These are phyloP conservation scores for Ctenopoma kingsleyae DNA, from an alignment of 2,797 vertebrate species.

Conservation along the genomic window DNA sequence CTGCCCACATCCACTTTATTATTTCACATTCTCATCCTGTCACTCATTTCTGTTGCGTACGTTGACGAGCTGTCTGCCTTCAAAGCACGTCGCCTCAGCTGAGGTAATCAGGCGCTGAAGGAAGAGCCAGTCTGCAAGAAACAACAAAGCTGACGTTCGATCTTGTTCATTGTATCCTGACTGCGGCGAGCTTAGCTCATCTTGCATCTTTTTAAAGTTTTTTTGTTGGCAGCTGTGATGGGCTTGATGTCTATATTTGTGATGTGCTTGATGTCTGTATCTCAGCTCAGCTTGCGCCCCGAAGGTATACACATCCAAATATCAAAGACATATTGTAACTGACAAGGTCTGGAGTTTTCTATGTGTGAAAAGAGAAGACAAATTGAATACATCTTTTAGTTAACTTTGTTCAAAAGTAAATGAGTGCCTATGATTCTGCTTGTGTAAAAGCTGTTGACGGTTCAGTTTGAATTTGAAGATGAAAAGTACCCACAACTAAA, in stretches of 20 bases:
- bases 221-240: not conserved
- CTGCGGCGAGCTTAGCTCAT: not conserved
- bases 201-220: not conserved
- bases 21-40: not conserved
- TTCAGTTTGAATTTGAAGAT: not conserved
- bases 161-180: not conserved
- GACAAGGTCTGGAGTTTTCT: not conserved
- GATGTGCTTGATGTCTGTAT: constrained; percentile 3
- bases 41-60: not conserved
- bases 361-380: not conserved
- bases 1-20: not conserved
- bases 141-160: not conserved
- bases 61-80: constrained; percentile 24
- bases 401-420: not conserved
- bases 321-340: no score
- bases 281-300: not conserved
- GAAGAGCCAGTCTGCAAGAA: constrained; percentile 6
- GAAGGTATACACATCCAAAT: no score
- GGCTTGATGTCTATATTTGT: constrained; percentile 16
- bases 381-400: not conserved
- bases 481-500: not conserved
- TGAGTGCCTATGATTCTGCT: not conserved
- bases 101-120: not conserved
- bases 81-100: constrained; percentile 14
- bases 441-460: not conserved